Conservation (phyloP, 1,140 invertebrate species). For the Solen grandis region DNA sequence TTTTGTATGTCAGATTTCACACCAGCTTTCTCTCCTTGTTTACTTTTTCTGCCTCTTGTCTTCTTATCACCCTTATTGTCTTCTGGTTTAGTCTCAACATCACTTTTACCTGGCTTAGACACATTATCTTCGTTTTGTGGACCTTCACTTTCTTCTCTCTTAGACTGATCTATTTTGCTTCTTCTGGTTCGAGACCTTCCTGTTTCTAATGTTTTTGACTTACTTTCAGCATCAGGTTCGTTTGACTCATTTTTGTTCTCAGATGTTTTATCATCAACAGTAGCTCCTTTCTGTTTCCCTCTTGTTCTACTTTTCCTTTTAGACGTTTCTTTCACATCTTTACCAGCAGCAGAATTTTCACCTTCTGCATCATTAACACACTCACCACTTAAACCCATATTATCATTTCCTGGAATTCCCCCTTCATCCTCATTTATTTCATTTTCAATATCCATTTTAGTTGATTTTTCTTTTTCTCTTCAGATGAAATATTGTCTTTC, state of each 20-base stretch:
- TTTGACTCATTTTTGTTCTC: background rate
- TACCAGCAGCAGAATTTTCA: background rate
- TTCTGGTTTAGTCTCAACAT: too few species aligned
- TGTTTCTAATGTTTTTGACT: background rate
- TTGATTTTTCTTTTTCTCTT: too few species aligned
- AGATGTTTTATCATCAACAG: background rate
- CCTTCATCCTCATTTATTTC: too few species aligned
- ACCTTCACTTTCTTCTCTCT: background rate
- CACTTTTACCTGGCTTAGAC: too few species aligned
- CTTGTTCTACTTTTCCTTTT: background rate
- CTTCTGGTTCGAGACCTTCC: background rate
- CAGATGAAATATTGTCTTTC: too few species aligned
- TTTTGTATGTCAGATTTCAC: background rate
- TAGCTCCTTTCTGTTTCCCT: background rate
- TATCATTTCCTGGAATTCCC: too few species aligned
- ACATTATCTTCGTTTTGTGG: background rate
- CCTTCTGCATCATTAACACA: too few species aligned
- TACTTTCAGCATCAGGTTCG: background rate
- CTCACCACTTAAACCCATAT: too few species aligned
- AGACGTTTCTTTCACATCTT: background rate
- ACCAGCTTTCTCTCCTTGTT: background rate
- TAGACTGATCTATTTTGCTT: background rate
- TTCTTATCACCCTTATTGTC: too few species aligned
- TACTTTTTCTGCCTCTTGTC: background rate
- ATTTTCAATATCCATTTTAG: too few species aligned